phyloP scores from a whole-genome alignment of 2,888 invertebrate species.

The Ctena decussata region DNA sequence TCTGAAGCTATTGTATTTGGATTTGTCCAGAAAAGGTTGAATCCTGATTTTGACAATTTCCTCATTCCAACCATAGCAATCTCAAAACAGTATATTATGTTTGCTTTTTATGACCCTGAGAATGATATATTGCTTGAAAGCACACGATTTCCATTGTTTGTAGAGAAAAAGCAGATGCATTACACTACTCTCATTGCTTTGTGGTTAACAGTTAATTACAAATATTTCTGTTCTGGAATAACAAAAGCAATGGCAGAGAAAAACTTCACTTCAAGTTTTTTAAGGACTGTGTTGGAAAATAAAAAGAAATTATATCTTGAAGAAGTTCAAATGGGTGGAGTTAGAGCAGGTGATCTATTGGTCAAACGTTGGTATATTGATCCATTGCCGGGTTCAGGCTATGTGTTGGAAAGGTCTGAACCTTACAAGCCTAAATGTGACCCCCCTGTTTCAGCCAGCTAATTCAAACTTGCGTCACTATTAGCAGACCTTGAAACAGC shows the following conservation, averaged over 20 bases:
- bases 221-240: slow-evolving; percentile 13
- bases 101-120: slow-evolving; percentile 25
- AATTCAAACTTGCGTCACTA: too few relatives aligned
- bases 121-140: slow-evolving; percentile 16
- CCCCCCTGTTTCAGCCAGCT: too few relatives aligned
- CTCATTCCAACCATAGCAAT: slow-evolving; percentile 6
- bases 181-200: slow-evolving; percentile 2
- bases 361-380: too few relatives aligned
- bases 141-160: neutral
- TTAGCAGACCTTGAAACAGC: too few relatives aligned
- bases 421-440: too few relatives aligned
- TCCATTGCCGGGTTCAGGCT: too few relatives aligned
- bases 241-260: neutral
- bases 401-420: too few relatives aligned
- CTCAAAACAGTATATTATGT: neutral
- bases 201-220: slow-evolving; percentile 9
- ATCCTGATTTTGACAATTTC: slow-evolving; percentile 4
- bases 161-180: neutral
- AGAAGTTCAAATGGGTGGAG: too few relatives aligned
- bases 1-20: slow-evolving; percentile 3
- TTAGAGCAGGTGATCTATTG: too few relatives aligned
- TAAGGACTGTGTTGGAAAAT: too few relatives aligned
- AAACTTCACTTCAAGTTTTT: neutral
- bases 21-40: neutral
- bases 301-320: too few relatives aligned